These are phyloP conservation scores for Stichopus horrens DNA, from an alignment of 53 echinoderm and acorn worm species.

Conservation along the genomic window DNA sequence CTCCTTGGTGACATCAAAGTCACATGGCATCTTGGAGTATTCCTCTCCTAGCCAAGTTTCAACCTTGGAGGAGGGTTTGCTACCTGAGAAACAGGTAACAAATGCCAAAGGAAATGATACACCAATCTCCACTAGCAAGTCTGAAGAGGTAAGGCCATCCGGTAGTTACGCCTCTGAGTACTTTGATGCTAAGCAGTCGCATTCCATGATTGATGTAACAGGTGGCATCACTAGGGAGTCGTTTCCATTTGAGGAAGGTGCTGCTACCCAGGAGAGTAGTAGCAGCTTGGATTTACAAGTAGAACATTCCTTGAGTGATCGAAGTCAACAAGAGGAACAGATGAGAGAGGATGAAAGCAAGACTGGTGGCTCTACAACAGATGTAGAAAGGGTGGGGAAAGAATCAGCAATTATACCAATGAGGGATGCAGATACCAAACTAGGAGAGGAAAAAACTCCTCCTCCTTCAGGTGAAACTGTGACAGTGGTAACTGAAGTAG, in stretches of 20 bases:
- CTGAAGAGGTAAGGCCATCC: conserved; percentile 50
- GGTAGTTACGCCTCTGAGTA: conserved; percentile 62
- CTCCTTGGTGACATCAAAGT: conserved; percentile 17
- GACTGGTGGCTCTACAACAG: neutral
- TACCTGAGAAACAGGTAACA: neutral
- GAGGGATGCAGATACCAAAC: neutral
- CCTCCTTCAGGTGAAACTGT: neutral
- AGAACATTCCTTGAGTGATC: conserved; percentile 66
- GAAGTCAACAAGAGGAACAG: neutral
- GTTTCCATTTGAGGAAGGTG: conserved; percentile 74
- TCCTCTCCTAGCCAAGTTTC: conserved; percentile 25
- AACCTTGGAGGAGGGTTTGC: neutral
- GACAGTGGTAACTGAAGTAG: neutral
- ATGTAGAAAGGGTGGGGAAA: neutral
- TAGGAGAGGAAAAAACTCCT: neutral
- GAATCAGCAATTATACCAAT: neutral
- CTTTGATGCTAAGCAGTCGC: conserved; percentile 41
- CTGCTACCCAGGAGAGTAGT: conserved; percentile 63
- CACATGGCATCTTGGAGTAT: conserved; percentile 21
- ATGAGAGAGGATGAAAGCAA: neutral
- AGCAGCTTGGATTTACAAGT: conserved; percentile 71
- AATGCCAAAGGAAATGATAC: neutral
- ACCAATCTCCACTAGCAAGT: neutral
- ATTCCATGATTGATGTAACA: conserved; percentile 44
- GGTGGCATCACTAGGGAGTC: conserved; percentile 60